Conservation (phyloP, 2,888 invertebrate genomes). For the Tachina lurida region DNA sequence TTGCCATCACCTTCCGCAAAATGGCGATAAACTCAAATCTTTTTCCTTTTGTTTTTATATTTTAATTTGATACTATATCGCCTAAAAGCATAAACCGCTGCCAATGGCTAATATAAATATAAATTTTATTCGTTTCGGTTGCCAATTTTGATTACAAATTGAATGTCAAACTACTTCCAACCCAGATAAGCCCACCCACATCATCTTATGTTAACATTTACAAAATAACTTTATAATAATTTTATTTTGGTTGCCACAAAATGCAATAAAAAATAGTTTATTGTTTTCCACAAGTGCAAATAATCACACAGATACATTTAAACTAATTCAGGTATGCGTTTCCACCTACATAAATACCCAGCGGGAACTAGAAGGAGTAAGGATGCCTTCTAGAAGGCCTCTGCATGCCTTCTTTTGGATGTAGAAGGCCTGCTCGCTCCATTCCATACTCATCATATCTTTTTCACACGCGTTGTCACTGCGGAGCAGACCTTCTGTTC, state of each 20-base stretch:
- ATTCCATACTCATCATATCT: no score
- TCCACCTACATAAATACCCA: constrained; percentile 1
- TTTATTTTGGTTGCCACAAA: constrained; percentile 42
- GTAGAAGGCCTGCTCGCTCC: no score
- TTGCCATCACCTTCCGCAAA: no score
- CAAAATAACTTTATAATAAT: constrained; percentile 43
- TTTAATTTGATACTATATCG: neutral
- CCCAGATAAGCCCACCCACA: constrained; percentile 44
- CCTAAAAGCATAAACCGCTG: neutral
- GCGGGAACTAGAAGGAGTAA: no score
- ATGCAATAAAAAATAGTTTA: constrained; percentile 45
- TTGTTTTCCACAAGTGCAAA: constrained; percentile 54
- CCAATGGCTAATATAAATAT: constrained; percentile 25
- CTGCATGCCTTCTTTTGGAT: no score
- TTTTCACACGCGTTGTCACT: no score
- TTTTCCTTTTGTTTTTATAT: neutral
- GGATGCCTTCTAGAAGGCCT: no score
- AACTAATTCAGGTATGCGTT: constrained; percentile 11
- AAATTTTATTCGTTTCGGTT: constrained; percentile 35
- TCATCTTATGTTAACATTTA: constrained; percentile 34
- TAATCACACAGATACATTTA: constrained; percentile 25
- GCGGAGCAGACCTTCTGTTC: no score
- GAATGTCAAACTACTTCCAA: constrained; percentile 40
- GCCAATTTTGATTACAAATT: constrained; percentile 54
- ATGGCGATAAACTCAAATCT: no score